Conservation (phyloP, 2,113 vertebrate species). For the Callithrix jacchus region DNA sequence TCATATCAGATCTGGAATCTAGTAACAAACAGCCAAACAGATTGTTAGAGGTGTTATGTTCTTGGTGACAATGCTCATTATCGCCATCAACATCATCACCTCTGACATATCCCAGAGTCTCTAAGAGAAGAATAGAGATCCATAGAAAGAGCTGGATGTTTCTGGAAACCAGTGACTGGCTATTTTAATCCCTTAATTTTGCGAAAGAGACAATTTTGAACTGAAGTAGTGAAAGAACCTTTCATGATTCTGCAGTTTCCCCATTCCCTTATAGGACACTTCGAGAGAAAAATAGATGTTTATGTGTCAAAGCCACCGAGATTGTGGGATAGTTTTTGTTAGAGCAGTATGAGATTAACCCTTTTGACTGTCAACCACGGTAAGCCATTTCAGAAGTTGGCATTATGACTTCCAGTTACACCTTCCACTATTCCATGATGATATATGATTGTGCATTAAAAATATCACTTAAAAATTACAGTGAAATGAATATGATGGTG, state of each 20-base stretch:
- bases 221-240: not conserved
- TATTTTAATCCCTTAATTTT: not conserved
- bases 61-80: not conserved
- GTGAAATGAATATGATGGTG: not conserved
- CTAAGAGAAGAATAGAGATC: not conserved
- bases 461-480: not conserved
- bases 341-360: not conserved
- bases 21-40: not conserved
- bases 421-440: not conserved
- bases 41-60: not conserved
- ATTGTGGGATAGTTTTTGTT: not conserved
- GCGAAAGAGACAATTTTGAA: not conserved
- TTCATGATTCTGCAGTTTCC: not conserved
- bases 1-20: not conserved
- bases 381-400: not conserved
- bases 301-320: not conserved
- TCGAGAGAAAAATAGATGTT: not conserved
- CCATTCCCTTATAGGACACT: not conserved
- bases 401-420: not conserved
- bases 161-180: not conserved
- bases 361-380: not conserved
- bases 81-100: not conserved
- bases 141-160: not conserved
- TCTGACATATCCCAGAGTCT: not conserved
- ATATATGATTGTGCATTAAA: not conserved